Percentiles rank a stretch among this genome's conserved stretches.
Evolutionary conservation across 2,888 invertebrate species (phyloP).

Genomic region (Leptinotarsa haldemani): DNA sequence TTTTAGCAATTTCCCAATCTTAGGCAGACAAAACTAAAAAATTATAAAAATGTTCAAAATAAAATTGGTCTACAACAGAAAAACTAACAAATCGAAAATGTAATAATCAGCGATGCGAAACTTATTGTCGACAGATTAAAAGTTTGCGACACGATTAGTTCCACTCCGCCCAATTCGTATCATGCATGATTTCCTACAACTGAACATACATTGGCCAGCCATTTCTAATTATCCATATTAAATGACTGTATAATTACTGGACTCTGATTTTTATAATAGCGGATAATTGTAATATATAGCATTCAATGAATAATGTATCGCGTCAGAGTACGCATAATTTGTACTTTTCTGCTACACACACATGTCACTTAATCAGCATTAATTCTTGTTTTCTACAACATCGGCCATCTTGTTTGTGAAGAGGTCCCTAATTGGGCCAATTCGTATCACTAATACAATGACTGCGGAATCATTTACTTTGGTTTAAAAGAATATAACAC

Average conservation of each 20-base stretch:
- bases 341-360: conserved; percentile 21
- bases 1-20: too few species aligned
- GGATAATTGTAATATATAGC: conserved; percentile 36
- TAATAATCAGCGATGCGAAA: not conserved
- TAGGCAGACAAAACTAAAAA: not conserved
- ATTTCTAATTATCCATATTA: conserved; percentile 35
- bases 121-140: conserved; percentile 29
- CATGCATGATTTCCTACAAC: conserved; percentile 26
- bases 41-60: not conserved
- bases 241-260: conserved; percentile 34
- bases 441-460: conserved; percentile 7
- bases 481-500: not conserved
- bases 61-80: not conserved
- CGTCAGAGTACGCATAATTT: conserved; percentile 25
- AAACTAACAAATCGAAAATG: not conserved
- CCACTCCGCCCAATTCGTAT: conserved; percentile 24
- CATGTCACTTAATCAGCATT: conserved; percentile 17
- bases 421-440: not conserved
- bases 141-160: conserved; percentile 19
- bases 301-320: conserved; percentile 35
- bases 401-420: conserved; percentile 8
- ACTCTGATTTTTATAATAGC: conserved; percentile 32
- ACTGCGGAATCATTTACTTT: conserved; percentile 10
- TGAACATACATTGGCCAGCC: conserved; percentile 32
- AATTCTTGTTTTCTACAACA: conserved; percentile 15